These are phyloP conservation scores for Morpho deidamia DNA, from an alignment of 2,888 invertebrate genomes.

Conservation along the genomic window DNA sequence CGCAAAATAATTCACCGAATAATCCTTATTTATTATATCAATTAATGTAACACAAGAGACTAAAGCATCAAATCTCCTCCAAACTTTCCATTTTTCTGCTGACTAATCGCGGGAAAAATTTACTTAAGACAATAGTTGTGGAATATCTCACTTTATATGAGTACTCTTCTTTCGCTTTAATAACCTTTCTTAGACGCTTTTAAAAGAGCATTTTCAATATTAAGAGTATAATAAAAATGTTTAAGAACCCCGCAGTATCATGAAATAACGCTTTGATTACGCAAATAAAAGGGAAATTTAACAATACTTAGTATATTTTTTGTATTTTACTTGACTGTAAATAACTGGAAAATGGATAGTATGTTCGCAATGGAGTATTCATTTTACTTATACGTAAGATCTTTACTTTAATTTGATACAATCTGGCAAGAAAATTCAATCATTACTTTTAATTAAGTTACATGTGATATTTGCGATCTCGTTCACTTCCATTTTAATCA, in stretches of 20 bases:
- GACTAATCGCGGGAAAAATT: neutral
- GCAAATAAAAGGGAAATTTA: constrained; percentile 7
- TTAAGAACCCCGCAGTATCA: constrained; percentile 3
- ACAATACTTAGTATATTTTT: neutral
- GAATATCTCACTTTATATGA: neutral
- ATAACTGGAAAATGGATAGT: neutral
- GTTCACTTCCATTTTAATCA: too few relatives aligned
- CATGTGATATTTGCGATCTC: too few relatives aligned
- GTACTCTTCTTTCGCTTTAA: neutral
- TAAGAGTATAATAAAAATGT: constrained; percentile 4
- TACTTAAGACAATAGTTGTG: neutral
- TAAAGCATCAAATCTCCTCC: too few relatives aligned
- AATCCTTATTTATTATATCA: too few relatives aligned
- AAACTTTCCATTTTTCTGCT: too few relatives aligned
- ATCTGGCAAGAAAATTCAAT: too few relatives aligned
- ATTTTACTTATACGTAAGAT: too few relatives aligned
- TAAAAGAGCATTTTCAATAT: constrained; percentile 8
- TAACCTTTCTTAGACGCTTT: neutral
- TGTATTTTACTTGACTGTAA: neutral
- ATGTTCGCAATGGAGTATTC: too few relatives aligned
- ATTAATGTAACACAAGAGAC: too few relatives aligned
- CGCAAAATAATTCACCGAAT: too few relatives aligned
- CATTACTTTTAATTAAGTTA: too few relatives aligned
- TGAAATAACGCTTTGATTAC: constrained; percentile 12
- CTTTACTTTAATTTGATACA: too few relatives aligned